Evolutionary conservation across 2,888 invertebrate genomes (phyloP).

Genomic region (Allophyes oxyacanthae): DNA sequence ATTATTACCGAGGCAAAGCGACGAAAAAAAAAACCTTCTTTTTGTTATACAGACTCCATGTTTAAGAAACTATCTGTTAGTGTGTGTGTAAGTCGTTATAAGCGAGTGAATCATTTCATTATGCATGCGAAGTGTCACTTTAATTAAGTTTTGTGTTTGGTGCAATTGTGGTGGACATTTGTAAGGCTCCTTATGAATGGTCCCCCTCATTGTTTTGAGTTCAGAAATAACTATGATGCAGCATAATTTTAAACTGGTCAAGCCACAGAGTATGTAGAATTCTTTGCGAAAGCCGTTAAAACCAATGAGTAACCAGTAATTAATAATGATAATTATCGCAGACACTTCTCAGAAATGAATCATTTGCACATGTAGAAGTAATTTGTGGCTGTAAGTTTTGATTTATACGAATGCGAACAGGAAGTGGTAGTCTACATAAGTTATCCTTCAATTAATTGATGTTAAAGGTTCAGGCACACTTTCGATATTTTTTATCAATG

Average conservation of each 20-base stretch:
- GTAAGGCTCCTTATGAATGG: constrained; percentile 75
- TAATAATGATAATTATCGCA: constrained; percentile 57
- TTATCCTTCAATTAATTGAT: constrained; percentile 22
- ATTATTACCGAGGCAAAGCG: constrained; percentile 17
- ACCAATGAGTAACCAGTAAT: constrained; percentile 51
- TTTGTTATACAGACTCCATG: constrained; percentile 44
- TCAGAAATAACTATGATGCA: constrained; percentile 79
- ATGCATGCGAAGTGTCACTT: constrained; percentile 84
- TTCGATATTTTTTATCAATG: constrained; percentile 11
- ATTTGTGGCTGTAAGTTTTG: constrained; percentile 45
- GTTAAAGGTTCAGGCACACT: constrained; percentile 14
- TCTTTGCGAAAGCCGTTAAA: constrained; percentile 36
- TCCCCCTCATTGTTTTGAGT: constrained; percentile 70
- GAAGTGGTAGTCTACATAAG: constrained; percentile 33
- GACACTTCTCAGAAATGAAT: constrained; percentile 49
- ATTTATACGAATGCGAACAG: constrained; percentile 51
- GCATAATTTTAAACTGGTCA: constrained; percentile 59
- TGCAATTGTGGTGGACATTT: constrained; percentile 80
- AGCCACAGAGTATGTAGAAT: constrained; percentile 28
- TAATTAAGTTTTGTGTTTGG: constrained; percentile 85
- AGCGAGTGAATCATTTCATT: constrained; percentile 83
- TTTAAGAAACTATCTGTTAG: constrained; percentile 59
- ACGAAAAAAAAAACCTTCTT: constrained; percentile 44
- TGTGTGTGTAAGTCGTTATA: constrained; percentile 47
- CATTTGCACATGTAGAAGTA: constrained; percentile 35